Base-by-base conservation (phyloP, 2,797 vertebrate species). In the Melanotaenia nigrans region DNA sequence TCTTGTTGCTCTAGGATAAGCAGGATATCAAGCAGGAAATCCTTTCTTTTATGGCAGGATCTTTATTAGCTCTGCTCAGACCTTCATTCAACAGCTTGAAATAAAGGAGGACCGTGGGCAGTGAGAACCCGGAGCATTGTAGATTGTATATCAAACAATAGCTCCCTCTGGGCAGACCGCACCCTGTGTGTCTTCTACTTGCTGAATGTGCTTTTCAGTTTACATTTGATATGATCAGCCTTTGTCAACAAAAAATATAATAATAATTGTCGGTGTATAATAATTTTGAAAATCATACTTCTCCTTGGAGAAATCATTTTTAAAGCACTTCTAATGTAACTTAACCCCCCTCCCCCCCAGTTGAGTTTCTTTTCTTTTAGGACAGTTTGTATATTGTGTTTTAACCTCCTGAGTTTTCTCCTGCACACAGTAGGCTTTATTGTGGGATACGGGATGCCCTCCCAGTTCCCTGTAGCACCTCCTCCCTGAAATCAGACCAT, bases 401-500 rank as follows among this genome's bases (percentile, higher is more conserved):
- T 73, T 54, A 28, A 32, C 5, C 51, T 25, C 16, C 71, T 70
- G 47, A 63, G 60, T 13, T 3, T 14, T 51, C 35, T 74, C 28
- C 20, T 64, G 22, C 35, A 64, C 75, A 64, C 61, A 59, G 57
- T 69, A 35, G 12, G 57, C 57, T 61, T 58, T 25, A 57, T 38
- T 79, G 75, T 81, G 67, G 60, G 72, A 77, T 47, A 64, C 77
- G 76, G 72, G 62, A 75, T 55, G 36, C 74, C 77, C 79, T 84
- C 73, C 76, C 75, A 77, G 65, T 60, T 77, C 53, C 38, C 68
- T 76, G 72, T 83, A 58, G 87, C 85, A 63, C 92, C 91, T 80
- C 93, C 92, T 85, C 76, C 73, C 75, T 70, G 63, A 78, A 89
- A 84, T 94, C 91, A 92, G 87, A 81, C 93, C 90, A 94, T 90